These are phyloP conservation scores for Papio anubis DNA, from an alignment of 2,113 vertebrate genomes.

Conservation along the genomic window DNA sequence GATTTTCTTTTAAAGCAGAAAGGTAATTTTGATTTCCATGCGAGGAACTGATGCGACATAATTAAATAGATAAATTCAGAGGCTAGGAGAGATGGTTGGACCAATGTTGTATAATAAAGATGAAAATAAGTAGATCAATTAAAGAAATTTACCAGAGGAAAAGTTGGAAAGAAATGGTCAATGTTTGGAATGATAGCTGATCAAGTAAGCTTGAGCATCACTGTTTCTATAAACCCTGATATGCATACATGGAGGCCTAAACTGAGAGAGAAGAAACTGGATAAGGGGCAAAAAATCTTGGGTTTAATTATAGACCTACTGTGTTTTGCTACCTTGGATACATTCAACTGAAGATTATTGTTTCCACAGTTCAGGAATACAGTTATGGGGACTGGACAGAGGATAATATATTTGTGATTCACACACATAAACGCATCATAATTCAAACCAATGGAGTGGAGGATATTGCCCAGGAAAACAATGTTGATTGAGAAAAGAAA, in stretches of 20 bases:
- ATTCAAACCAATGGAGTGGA: not conserved
- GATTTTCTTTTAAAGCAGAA: not conserved
- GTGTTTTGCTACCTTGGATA: not conserved
- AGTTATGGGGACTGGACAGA: not conserved
- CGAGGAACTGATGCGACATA: not conserved
- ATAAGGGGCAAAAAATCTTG: too few relatives aligned
- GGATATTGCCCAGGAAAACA: not conserved
- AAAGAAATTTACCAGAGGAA: not conserved
- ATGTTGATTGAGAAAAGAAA: not conserved
- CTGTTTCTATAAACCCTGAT: not conserved
- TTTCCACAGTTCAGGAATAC: not conserved
- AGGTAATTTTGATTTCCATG: not conserved
- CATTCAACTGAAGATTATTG: not conserved
- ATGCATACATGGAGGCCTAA: not conserved
- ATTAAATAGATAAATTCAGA: not conserved
- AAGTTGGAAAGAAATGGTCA: not conserved
- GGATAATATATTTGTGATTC: not conserved
- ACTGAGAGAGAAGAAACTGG: not conserved
- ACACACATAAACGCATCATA: not conserved
- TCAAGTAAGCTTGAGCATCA: not conserved
- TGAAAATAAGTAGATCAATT: not conserved
- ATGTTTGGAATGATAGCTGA: not conserved
- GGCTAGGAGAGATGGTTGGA: too few relatives aligned
- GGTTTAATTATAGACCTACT: not conserved
- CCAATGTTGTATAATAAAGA: not conserved